Evolutionary conservation across 2,888 invertebrate genomes (phyloP).

Genomic region (Drosophila fungiperda): DNA sequence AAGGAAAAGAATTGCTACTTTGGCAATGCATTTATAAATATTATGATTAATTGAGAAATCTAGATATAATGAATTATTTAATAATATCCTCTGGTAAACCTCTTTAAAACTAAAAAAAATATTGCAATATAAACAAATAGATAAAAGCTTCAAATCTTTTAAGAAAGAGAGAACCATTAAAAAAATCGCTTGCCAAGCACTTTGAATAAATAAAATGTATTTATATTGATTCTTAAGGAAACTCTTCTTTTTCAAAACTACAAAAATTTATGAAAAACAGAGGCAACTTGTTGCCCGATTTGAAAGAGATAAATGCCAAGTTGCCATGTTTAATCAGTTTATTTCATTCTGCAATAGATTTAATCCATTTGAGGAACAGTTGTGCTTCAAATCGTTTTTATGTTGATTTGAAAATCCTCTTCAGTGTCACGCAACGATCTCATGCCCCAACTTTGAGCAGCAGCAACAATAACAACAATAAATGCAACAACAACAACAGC

Average conservation of each 20-base stretch:
- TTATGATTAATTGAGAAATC: not conserved
- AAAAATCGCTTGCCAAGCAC: not conserved
- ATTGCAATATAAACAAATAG: not conserved
- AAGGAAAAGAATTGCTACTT: not conserved
- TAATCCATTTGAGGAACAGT: conserved; percentile 50
- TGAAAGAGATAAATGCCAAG: conserved; percentile 10
- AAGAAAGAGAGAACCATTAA: too few relatives aligned
- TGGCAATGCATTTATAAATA: not conserved
- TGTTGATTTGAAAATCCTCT: conserved; percentile 81
- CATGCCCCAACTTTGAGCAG: conserved; percentile 34
- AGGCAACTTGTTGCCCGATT: not conserved
- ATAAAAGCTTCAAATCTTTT: not conserved
- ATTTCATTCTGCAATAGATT: conserved; percentile 39
- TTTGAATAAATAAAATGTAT: not conserved
- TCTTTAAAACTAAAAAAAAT: too few relatives aligned
- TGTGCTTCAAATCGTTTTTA: conserved; percentile 67
- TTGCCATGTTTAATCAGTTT: conserved; percentile 13
- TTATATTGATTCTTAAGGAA: not conserved
- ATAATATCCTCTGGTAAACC: not conserved
- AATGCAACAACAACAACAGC: conserved; percentile 19
- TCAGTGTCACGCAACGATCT: conserved; percentile 63
- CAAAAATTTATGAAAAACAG: not conserved
- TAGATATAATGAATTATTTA: too few relatives aligned
- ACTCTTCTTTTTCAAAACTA: not conserved
- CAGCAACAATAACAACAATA: conserved; percentile 49